These are phyloP conservation scores for Acyrthosiphon pisum DNA, from an alignment of 1,140 invertebrate genomes.

Conservation along the genomic window DNA sequence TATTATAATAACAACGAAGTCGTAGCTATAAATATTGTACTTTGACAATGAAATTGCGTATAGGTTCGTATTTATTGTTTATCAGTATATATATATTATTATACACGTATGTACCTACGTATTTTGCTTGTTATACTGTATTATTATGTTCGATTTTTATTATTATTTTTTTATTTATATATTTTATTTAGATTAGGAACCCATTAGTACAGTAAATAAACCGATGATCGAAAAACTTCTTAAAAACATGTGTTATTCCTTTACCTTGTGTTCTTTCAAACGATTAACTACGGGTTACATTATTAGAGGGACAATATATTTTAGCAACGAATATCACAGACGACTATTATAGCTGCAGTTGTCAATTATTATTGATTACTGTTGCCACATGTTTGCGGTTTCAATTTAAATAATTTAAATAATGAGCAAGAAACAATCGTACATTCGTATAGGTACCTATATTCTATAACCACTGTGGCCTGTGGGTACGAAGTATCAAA, in stretches of 20 bases:
- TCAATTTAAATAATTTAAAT: neutral
- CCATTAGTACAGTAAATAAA: conserved; percentile 40
- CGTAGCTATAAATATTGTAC: conserved; percentile 20
- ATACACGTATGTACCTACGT: conserved; percentile 10
- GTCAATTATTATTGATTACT: neutral
- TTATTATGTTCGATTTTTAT: conserved; percentile 49
- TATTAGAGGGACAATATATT: neutral
- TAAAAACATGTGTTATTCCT: neutral
- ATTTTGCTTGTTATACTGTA: conserved; percentile 52
- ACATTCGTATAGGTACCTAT: neutral
- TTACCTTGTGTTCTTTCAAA: neutral
- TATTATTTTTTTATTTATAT: conserved; percentile 47
- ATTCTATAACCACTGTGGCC: no score
- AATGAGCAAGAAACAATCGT: neutral
- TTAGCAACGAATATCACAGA: neutral
- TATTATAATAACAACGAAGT: neutral
- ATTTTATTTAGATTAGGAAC: conserved; percentile 50
- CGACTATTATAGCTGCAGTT: neutral
- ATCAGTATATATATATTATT: conserved; percentile 31
- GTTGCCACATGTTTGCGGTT: neutral
- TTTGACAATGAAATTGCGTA: neutral
- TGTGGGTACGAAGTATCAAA: neutral
- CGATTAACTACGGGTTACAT: neutral
- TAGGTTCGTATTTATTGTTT: conserved; percentile 44
- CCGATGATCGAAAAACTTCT: conserved; percentile 44